These are phyloP conservation scores for Piprites chloris DNA, from an alignment of 2,113 vertebrate genomes.

Conservation along the genomic window DNA sequence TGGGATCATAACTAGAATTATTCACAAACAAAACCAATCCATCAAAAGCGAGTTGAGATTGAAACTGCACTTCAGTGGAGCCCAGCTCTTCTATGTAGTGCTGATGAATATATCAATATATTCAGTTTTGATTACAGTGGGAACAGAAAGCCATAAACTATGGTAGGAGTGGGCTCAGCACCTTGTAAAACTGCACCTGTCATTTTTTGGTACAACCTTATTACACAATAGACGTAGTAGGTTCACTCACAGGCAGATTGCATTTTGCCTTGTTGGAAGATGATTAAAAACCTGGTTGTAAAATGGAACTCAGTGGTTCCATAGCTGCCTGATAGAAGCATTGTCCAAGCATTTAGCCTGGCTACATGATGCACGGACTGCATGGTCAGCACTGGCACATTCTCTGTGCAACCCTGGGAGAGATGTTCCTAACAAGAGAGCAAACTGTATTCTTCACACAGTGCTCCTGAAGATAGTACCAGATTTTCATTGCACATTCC, in stretches of 20 bases:
- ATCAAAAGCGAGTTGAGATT: background rate
- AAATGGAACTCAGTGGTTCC: background rate
- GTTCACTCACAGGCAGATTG: background rate
- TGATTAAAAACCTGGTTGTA: background rate
- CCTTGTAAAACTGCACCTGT: background rate
- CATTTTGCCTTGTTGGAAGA: background rate
- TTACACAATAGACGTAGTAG: background rate
- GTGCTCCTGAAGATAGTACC: background rate
- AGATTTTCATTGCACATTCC: background rate
- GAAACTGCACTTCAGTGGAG: background rate
- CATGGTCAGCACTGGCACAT: accelerated
- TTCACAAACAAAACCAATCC: background rate
- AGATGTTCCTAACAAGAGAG: background rate
- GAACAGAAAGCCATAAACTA: background rate
- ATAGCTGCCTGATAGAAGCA: background rate
- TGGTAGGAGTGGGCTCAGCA: background rate
- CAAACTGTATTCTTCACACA: background rate
- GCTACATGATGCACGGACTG: background rate
- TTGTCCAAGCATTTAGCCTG: background rate
- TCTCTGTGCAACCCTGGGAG: too few relatives aligned
- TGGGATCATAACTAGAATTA: constrained; percentile 37
- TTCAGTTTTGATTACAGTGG: background rate
- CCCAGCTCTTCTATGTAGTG: background rate
- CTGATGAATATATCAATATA: background rate
- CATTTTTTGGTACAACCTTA: background rate